phyloP scores from a whole-genome alignment of 1,140 invertebrate genomes.

The Drosophila ambigua region DNA sequence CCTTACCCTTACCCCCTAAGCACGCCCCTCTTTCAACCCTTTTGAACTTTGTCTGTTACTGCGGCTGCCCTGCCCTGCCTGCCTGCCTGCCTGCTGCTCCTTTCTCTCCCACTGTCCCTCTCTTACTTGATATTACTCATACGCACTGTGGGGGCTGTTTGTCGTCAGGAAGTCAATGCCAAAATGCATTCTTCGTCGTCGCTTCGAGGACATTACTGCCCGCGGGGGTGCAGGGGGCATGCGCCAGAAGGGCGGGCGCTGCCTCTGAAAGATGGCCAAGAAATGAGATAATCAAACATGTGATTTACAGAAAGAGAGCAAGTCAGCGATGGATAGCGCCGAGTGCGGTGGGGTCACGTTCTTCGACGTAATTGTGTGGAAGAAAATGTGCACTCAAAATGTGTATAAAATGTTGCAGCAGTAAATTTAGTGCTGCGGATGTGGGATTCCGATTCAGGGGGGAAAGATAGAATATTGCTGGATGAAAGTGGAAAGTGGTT shows the following conservation, averaged over 20 bases:
- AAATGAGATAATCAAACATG: constrained; percentile 67
- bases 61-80: background rate
- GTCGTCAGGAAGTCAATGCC: constrained; percentile 47
- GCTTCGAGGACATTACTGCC: constrained; percentile 40
- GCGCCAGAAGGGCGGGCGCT: background rate
- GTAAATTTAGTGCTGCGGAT: constrained; percentile 5
- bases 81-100: no score
- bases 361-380: constrained; percentile 50
- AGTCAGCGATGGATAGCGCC: no score
- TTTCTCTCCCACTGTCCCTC: constrained; percentile 27
- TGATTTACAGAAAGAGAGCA: constrained; percentile 19
- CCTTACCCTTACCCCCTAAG: background rate
- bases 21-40: background rate
- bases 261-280: constrained; percentile 30
- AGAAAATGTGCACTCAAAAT: constrained; percentile 26
- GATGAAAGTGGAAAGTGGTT: no score
- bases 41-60: constrained; percentile 38
- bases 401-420: constrained; percentile 7
- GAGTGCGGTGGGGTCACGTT: constrained; percentile 1
- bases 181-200: constrained; percentile 46
- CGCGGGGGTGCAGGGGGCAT: background rate
- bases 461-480: no score
- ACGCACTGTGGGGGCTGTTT: constrained; percentile 61
- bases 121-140: constrained; percentile 69
- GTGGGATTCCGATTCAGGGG: no score